Evolutionary conservation across 2,888 invertebrate genomes (phyloP), one percentile per base, ranked within the genome.

Genomic region (Ethmia dodecea): DNA sequence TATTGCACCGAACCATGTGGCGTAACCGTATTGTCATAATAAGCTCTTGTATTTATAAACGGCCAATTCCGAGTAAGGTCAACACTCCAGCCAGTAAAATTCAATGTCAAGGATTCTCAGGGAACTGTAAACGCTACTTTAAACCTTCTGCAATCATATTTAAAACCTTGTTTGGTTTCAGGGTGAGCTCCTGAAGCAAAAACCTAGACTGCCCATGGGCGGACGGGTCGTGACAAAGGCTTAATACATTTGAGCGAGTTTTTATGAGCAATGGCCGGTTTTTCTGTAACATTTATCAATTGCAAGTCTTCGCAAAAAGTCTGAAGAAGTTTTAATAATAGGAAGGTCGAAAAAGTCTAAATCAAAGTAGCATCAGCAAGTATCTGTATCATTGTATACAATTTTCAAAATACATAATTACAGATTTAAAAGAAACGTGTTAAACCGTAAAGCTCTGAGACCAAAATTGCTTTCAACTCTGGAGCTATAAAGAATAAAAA

Each of bases 71-170:
- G 8, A 22, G 9, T 28, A 37, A 42, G 43, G 45, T 45, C 43
- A 50, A 35, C 35, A 49, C 47, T 40, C 41, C 41, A 45, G 40
- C 36, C 38, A 45, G 45, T 52, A 37, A 36, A 37, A 51, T 42
- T 40, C 63, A 62, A 60, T 62, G 61, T 61, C 63, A 61, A 63
- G 61, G 63, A 55, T 48, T 36, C 41, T 37, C 39, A 35, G 31
- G 43, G 29, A 27, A 35, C 31, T 27, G 26, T 25, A 43, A 28
- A 41, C 35, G 30, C 32, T 26, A 52, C 35, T 43, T 36, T 48
- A 37, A 42, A 47, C 47, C 38, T 33, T 54, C 45, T 28, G 31
- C 2, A 20, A 6, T 35, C 35, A 20, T 36, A 13, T 29, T 16
- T 26, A 51, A 35, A 43, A 52, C 29, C 28, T 34, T 43, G 37